Percentiles rank a stretch among this genome's conserved stretches.
phyloP scores from a whole-genome alignment of 2,888 invertebrate species.

The Micropterix aruncella region DNA sequence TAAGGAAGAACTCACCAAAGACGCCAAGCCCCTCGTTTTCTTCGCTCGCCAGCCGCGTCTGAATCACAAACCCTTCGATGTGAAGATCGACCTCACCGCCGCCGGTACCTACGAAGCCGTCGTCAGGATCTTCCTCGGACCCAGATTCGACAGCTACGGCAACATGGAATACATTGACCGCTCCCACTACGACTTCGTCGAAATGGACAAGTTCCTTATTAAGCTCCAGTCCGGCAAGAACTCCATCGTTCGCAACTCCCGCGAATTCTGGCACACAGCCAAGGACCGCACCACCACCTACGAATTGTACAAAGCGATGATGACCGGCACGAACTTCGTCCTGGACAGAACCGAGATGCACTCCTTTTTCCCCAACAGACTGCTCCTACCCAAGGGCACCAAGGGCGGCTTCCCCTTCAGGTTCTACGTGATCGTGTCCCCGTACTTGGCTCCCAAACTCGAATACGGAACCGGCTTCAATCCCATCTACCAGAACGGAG shows the following conservation, averaged over 20 bases:
- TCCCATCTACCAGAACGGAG: conserved; percentile 13
- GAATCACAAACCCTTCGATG: conserved; percentile 45
- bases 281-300: conserved; percentile 38
- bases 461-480: conserved; percentile 20
- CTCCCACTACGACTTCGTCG: conserved; percentile 27
- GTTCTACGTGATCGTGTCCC: conserved; percentile 35
- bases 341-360: conserved; percentile 28
- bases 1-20: conserved; percentile 11
- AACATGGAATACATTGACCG: conserved; percentile 23
- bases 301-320: conserved; percentile 36
- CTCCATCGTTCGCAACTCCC: conserved; percentile 38
- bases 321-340: conserved; percentile 20
- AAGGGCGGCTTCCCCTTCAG: conserved; percentile 37
- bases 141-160: conserved; percentile 35
- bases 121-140: conserved; percentile 43
- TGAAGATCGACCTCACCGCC: conserved; percentile 34
- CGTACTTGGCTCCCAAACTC: conserved; percentile 19
- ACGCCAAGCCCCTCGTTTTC: conserved; percentile 23
- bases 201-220: conserved; percentile 30
- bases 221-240: conserved; percentile 37
- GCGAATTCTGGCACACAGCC: conserved; percentile 34
- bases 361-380: conserved; percentile 40
- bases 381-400: conserved; percentile 41
- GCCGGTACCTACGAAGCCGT: conserved; percentile 29
- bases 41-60: conserved; percentile 41